Evolutionary conservation across 2,888 invertebrate species (phyloP), one percentile per base, ranked within the genome.

Genomic region (Celastrina argiolus): DNA sequence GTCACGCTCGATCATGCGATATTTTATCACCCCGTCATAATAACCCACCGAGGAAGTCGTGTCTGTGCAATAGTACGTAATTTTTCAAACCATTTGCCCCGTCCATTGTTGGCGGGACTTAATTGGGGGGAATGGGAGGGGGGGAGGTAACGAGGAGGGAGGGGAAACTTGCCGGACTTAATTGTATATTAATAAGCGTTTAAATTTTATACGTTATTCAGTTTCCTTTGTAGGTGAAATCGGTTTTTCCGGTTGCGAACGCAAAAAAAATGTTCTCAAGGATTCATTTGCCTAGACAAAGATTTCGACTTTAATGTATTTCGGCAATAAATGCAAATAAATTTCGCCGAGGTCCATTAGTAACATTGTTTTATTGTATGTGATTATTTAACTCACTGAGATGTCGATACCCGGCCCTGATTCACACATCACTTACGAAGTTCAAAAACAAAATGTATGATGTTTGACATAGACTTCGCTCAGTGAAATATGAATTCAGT

Each of bases 71-170:
- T 81, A 81, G 81, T 79, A 78, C 76, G 81, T 82, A 84, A 85
- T 85, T 86, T 85, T 85, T 85, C 85, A 81, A 80, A 65, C 78
- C 84, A 86, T 85, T 87, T 83, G 72, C 78, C 75, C 69, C 74
- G 61, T 66, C 77, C 80, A 79, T 82, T 81, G 79, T 80, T 74
- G 73, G 74, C 64, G 72, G 61, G 22, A 22, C 56, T 56, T 61
- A 61, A 45, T 64, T 64, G 67, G 64, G 69, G 67, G 71, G 66
- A 39, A 14, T 3, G 34, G 34, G 78, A 79, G 73, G 73, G 74
- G 64, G 72, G 61, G 16, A 16, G 16, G 16, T 39, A 39, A 39
- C 58, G 63, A 66, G 63, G 69, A 65, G 70, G 61, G 69, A 51
- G 67, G 70, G 67, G 73, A 68, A 67, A 69, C 61, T 71, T 74